A percentile compares a stretch with the other conserved stretches of the same genome.
Evolutionary conservation across 2,888 invertebrate genomes (phyloP).

Genomic region (Adelphocoris suturalis): DNA sequence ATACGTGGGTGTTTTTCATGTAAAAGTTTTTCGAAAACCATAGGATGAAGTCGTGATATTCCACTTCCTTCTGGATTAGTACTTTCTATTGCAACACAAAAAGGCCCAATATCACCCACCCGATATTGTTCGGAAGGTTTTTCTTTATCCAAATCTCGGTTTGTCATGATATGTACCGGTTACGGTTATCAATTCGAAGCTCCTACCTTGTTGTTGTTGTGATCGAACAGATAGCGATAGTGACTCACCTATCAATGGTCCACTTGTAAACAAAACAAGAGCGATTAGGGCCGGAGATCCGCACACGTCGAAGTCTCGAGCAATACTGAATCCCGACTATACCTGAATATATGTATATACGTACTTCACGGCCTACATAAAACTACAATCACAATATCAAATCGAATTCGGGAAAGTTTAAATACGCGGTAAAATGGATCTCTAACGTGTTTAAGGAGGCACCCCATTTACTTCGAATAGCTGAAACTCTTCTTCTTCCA

Average conservation of each 20-base stretch:
- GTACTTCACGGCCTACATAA: no score
- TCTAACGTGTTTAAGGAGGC: no score
- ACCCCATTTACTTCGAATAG: no score
- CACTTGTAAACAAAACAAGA: not conserved
- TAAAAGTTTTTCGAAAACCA: not conserved
- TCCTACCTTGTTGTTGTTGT: not conserved
- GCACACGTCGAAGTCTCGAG: conserved; percentile 7
- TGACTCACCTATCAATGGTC: not conserved
- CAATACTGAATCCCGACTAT: no score
- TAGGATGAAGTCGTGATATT: not conserved
- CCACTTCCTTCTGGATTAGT: not conserved
- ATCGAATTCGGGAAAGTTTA: no score
- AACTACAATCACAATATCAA: no score
- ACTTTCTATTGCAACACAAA: not conserved
- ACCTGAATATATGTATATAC: no score
- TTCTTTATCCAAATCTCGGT: not conserved
- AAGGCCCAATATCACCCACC: not conserved
- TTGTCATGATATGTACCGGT: not conserved
- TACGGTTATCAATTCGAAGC: not conserved
- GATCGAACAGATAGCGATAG: not conserved
- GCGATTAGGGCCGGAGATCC: not conserved
- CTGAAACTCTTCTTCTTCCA: no score
- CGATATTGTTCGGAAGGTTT: not conserved
- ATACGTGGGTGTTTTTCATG: not conserved
- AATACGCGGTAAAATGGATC: no score